Evolutionary conservation across 2,888 invertebrate genomes (phyloP).

Genomic region (Microchrysa polita): DNA sequence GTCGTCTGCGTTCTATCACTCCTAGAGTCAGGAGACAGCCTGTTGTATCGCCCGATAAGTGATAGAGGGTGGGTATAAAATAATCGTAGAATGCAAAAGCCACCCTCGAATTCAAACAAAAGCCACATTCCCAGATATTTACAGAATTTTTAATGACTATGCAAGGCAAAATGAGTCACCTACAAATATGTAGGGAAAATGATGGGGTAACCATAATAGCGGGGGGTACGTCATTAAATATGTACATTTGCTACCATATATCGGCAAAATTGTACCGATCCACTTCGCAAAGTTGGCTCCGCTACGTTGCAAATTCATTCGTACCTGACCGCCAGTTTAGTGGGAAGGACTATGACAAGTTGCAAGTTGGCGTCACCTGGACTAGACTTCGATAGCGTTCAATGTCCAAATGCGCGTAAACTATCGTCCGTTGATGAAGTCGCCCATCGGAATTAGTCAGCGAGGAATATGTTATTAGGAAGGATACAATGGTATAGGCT

Average conservation of each 20-base stretch:
- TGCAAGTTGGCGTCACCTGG: slow-evolving; percentile 43
- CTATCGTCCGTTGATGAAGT: slow-evolving; percentile 9
- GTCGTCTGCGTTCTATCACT: too few species aligned
- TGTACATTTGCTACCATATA: neutral
- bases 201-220: neutral
- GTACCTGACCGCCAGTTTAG: too few species aligned
- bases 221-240: slow-evolving; percentile 7
- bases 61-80: neutral
- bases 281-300: neutral
- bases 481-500: neutral
- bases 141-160: slow-evolving; percentile 41
- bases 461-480: slow-evolving; percentile 22
- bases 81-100: neutral
- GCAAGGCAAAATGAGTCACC: slow-evolving; percentile 37
- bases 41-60: neutral
- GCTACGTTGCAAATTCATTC: slow-evolving; percentile 1
- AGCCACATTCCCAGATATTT: slow-evolving; percentile 42
- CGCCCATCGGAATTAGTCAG: slow-evolving; percentile 42
- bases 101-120: slow-evolving; percentile 33
- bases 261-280: neutral
- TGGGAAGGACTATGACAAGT: neutral
- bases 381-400: slow-evolving; percentile 38
- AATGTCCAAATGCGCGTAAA: slow-evolving; percentile 39
- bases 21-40: neutral
- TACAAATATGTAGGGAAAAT: neutral